These are phyloP conservation scores for Cinclus mexicanus DNA, from an alignment of 2,113 vertebrate species.

Conservation along the genomic window DNA sequence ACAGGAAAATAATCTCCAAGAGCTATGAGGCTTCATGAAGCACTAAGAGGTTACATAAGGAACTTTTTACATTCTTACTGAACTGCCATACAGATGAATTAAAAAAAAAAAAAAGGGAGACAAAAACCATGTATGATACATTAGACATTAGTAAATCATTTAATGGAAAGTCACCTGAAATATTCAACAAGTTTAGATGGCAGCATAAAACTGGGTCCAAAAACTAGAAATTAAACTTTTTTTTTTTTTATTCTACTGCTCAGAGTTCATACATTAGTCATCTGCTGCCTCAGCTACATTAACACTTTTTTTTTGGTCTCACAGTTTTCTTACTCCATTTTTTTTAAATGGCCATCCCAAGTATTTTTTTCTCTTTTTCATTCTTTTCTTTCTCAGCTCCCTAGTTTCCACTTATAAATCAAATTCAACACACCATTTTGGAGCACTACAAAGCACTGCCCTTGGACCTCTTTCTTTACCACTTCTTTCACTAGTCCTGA, in stretches of 20 bases:
- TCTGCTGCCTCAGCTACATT: neutral
- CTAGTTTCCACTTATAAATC: neutral
- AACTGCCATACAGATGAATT: neutral
- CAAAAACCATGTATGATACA: neutral
- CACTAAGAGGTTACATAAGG: neutral
- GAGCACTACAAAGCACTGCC: neutral
- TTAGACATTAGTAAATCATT: neutral
- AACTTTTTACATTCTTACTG: neutral
- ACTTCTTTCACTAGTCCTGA: neutral
- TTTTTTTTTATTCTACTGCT: neutral
- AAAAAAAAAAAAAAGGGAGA: too few relatives aligned
- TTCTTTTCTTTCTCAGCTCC: neutral
- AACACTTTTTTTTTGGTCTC: neutral
- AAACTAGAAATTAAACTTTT: neutral
- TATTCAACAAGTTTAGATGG: neutral
- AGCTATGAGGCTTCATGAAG: neutral
- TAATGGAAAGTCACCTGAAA: neutral
- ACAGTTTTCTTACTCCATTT: neutral
- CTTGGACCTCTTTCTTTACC: neutral
- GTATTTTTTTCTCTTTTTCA: neutral
- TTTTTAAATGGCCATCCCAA: neutral
- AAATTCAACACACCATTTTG: neutral
- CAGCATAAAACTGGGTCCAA: neutral
- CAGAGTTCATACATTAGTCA: neutral
- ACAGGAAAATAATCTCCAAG: neutral